Base-by-base conservation (phyloP, 2,888 invertebrate genomes). In the Cryptophagus acutangulus region DNA sequence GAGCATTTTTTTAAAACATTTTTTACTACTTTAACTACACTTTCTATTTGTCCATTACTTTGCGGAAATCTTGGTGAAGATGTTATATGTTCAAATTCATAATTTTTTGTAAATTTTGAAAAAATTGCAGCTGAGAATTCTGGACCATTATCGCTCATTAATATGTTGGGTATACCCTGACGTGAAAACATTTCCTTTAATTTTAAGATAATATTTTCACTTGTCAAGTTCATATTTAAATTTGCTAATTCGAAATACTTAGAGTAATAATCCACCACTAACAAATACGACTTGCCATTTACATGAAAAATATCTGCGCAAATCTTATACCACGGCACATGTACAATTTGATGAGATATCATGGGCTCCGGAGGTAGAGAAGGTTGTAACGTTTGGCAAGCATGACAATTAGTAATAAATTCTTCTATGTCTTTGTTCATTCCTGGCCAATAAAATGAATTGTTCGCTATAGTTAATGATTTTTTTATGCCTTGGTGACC, bases 11-110 rank as follows among this genome's bases (percentile, higher is more conserved):
- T 42, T 12, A 48, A 30, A 29, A 51, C 33, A 34, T 40, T 47
- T 46, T 55, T 54, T 29, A 42, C 51, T 31, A 37, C 48, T 36
- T 45, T 52, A 33, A 46, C 49, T 18, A 46, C 39, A 36, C 55
- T 43, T 35, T 45, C 38, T 1, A 38, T 38, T 28, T 31, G 28
- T 15, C 38, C 45, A 29, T 45, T 45, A 6, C 41, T 38, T 36
- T 45, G 41, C 15, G 45, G 37, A 18, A 41, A 38, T 12, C 28
- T 14, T 5, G 38, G 41, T 20, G 41, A 30, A 2, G 39, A 36
- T 2, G 17, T 38, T 12, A 41, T 17, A 35, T 45, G 45, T 28
- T 45, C 10, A 33, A 38, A 45, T 13, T 41, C 41, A 34, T 36
- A 41, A 10, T 45, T 8, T 41, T 38, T 41, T 14, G 12, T 15